These are phyloP conservation scores for Tauraco erythrolophus DNA, from an alignment of 2,113 vertebrate genomes.

Conservation along the genomic window DNA sequence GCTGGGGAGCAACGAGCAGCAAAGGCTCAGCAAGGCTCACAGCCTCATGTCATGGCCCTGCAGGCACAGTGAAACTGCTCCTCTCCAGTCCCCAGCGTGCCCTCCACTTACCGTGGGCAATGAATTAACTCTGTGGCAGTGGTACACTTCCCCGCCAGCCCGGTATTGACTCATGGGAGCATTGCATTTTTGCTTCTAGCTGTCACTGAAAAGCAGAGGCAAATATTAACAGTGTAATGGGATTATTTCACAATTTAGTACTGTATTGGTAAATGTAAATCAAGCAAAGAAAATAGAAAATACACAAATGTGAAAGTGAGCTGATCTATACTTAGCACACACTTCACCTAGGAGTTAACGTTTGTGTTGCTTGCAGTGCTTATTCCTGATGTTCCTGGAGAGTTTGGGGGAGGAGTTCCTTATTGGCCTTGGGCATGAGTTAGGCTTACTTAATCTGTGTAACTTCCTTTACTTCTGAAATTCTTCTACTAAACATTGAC, in stretches of 20 bases:
- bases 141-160: background rate
- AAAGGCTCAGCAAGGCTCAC: background rate
- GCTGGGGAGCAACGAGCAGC: background rate
- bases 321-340: background rate
- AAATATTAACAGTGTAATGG: constrained; percentile 22
- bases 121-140: background rate
- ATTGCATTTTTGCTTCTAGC: background rate
- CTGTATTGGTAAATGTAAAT: background rate
- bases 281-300: constrained; percentile 15
- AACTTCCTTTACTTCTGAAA: background rate
- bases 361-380: background rate
- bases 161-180: background rate
- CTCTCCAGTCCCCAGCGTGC: background rate
- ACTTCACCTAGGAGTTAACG: background rate
- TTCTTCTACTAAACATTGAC: background rate
- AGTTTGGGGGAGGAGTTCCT: background rate
- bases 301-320: background rate
- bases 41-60: background rate
- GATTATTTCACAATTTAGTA: background rate
- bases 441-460: background rate
- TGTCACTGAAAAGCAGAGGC: background rate
- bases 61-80: background rate
- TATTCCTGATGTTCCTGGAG: background rate
- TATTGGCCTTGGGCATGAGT: background rate
- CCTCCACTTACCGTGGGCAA: background rate